Evolutionary conservation across 2,797 vertebrate genomes (phyloP), one percentile per base, ranked within the genome.

Genomic region (Corythornis leucogaster): DNA sequence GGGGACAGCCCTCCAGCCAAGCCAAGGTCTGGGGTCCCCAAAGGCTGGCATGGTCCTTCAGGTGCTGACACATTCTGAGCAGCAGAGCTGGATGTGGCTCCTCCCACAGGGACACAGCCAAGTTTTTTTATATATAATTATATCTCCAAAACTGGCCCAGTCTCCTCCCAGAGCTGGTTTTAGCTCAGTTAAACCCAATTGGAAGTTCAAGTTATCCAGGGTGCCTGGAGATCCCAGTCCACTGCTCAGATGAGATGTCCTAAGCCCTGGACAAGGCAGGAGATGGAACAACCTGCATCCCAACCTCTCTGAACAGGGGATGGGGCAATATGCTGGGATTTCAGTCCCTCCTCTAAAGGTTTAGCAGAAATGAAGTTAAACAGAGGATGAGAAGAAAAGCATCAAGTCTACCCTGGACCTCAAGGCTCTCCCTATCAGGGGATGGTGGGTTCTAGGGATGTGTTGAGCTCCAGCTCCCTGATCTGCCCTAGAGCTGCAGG

Each of bases 101-200:
- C 28, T 94, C 20, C 70, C 3, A 1, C 77, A 79, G 43, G 8
- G 54, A 80, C 45, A 50, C 78, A 19, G 69, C 50, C 38, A 71
- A 70, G 62, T 86, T 50, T 68, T 80, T 90, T 71, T 86, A 11
- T 28, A 24, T 70, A 54, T 92, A 94, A 93, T 95, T 90, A 86
- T 63, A 76, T 38, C 62, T 81, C 88, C 13, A 1, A 83, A 90
- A 86, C 33, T 54, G 78, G 12, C 90, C 62, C 70, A 79, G 74
- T 46, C 77, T 95, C 83, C 89, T 88, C 86, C 89, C 83, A 57
- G 77, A 93, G 78, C 62, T 76, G 46, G 38, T 96, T 95, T 96
- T 93, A 96, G 88, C 86, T 91, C 8, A 1, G 50, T n/a, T 71
- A 81, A 90, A 79, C 74, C 86, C 70, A 94, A 11, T 0, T 78